These are phyloP conservation scores for Drosophila greeni DNA, from an alignment of 2,888 invertebrate genomes.

Conservation along the genomic window DNA sequence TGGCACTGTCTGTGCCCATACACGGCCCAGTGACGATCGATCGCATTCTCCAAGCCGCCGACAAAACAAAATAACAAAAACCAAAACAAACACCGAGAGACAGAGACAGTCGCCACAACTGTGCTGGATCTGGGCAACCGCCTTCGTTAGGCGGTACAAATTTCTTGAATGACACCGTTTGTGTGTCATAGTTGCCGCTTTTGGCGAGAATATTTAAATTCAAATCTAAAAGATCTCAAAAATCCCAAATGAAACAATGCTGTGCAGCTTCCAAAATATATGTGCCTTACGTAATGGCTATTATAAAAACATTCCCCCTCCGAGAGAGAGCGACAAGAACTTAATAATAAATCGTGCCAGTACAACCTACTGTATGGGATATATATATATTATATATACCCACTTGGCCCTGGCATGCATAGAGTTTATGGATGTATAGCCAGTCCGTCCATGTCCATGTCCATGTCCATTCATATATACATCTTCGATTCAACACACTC, in stretches of 20 bases:
- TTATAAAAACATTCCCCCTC: constrained; percentile 34
- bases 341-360: constrained; percentile 45
- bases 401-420: constrained; percentile 27
- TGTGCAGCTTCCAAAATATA: constrained; percentile 41
- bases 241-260: constrained; percentile 37
- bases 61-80: constrained; percentile 1
- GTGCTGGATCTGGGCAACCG: constrained; percentile 1
- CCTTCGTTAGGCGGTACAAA: constrained; percentile 1
- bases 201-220: constrained; percentile 30
- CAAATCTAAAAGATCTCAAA: constrained; percentile 8
- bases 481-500: not conserved
- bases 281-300: constrained; percentile 55
- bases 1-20: constrained; percentile 7
- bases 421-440: constrained; percentile 1
- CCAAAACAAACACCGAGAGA: constrained; percentile 5
- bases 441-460: not conserved
- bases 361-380: not conserved
- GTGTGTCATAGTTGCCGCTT: constrained; percentile 55
- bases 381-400: not conserved
- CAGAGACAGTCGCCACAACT: constrained; percentile 1
- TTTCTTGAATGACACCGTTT: constrained; percentile 26
- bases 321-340: constrained; percentile 10
- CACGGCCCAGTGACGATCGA: constrained; percentile 14
- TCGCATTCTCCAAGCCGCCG: constrained; percentile 18
- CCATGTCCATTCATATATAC: not conserved